Percentiles rank a stretch among this genome's conserved stretches.
phyloP scores from a whole-genome alignment of 2,113 vertebrate species.

The Dipodomys spectabilis region DNA sequence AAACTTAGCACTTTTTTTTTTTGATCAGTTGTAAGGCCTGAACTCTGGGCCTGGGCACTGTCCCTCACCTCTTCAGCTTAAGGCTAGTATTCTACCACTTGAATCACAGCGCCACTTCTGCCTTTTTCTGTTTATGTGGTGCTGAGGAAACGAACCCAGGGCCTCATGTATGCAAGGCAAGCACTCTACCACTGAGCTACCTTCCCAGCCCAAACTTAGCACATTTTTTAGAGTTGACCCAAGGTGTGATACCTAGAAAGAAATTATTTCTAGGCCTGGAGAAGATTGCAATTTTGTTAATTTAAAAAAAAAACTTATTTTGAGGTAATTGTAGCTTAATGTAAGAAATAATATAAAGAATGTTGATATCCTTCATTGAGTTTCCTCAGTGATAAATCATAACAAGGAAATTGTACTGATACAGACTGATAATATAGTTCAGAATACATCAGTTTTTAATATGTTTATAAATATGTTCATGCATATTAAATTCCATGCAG shows the following conservation, averaged over 20 bases:
- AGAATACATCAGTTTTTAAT: not conserved
- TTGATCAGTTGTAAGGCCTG: too few species aligned
- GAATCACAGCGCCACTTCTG: too few species aligned
- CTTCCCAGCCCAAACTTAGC: not conserved
- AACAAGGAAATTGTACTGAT: slow-evolving; percentile 5
- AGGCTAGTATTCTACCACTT: too few species aligned
- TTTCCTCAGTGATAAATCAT: not conserved
- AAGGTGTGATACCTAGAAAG: not conserved
- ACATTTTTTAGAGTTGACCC: not conserved
- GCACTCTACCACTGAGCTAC: too few species aligned
- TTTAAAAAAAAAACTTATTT: not conserved
- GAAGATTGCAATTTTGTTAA: not conserved
- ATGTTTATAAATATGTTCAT: not conserved
- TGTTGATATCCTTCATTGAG: not conserved
- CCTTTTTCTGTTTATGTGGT: too few species aligned
- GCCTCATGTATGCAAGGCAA: too few species aligned
- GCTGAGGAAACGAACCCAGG: too few species aligned
- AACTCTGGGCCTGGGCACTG: too few species aligned
- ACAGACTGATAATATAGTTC: not conserved
- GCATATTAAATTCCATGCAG: not conserved
- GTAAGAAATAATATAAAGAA: not conserved
- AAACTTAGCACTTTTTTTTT: not conserved
- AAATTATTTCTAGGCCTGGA: not conserved
- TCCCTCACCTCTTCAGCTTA: too few species aligned
- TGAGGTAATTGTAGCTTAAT: not conserved